Conservation (phyloP, 1,140 invertebrate genomes). For the Sinella curviseta region DNA sequence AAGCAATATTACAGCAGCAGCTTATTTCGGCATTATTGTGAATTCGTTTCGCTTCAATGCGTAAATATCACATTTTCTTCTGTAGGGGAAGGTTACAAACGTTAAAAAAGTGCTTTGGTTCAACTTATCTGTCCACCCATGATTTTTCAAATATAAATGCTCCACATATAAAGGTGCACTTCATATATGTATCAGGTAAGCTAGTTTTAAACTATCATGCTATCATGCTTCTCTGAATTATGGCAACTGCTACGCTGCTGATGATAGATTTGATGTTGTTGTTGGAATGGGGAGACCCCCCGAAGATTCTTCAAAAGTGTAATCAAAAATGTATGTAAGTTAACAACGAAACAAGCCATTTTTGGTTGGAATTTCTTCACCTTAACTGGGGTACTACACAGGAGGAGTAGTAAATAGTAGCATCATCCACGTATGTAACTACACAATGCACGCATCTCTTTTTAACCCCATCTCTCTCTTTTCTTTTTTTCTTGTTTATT, state of each 20-base stretch:
- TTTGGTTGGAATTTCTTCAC: not conserved
- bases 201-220: too few relatives aligned
- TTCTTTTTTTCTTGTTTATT: too few relatives aligned
- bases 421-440: too few relatives aligned
- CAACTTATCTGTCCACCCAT: too few relatives aligned
- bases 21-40: too few relatives aligned
- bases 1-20: too few relatives aligned
- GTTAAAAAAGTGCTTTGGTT: not conserved
- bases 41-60: not conserved
- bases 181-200: not conserved
- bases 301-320: conserved; percentile 1
- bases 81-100: not conserved
- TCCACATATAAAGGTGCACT: not conserved
- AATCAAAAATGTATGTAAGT: conserved; percentile 1
- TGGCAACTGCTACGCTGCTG: too few relatives aligned
- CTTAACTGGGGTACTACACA: not conserved
- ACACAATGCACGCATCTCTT: too few relatives aligned
- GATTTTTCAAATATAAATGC: too few relatives aligned
- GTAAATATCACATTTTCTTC: not conserved
- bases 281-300: not conserved
- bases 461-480: too few relatives aligned
- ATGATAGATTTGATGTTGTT: not conserved
- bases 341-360: not conserved
- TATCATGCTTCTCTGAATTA: too few relatives aligned
- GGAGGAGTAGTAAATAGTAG: too few relatives aligned